Percentiles rank a stretch among this genome's conserved stretches.
Conservation (phyloP, 2,113 vertebrate genomes). For the Siphamia tubifer region DNA sequence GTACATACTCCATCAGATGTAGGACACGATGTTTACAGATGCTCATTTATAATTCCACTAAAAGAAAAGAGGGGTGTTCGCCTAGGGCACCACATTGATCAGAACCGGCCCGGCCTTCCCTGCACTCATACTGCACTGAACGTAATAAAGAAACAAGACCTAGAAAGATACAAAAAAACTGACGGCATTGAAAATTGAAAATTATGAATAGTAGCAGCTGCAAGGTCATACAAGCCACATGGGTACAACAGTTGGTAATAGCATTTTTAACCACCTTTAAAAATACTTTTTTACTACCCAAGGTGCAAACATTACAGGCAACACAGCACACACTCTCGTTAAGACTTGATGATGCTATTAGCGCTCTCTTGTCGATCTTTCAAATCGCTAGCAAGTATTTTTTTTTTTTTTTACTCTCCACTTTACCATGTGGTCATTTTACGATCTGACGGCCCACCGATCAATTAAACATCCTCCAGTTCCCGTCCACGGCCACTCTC, state of each 20-base stretch:
- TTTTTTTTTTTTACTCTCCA: slow-evolving; percentile 12
- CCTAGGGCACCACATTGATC: too few species aligned
- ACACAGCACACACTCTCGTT: slow-evolving; percentile 16
- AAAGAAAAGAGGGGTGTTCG: too few species aligned
- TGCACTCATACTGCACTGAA: too few species aligned
- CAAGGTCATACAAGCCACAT: slow-evolving; percentile 7
- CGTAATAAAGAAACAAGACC: too few species aligned
- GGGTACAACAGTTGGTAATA: slow-evolving; percentile 16
- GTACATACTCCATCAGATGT: too few species aligned
- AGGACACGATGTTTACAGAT: too few species aligned
- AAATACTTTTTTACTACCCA: slow-evolving; percentile 45
- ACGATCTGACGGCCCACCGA: slow-evolving; percentile 52
- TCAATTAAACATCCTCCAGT: slow-evolving; percentile 60
- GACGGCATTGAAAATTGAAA: background rate
- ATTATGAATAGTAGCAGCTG: slow-evolving; percentile 11
- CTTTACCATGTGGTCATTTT: slow-evolving; percentile 50
- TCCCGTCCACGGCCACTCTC: slow-evolving; percentile 40
- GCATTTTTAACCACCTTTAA: slow-evolving; percentile 39
- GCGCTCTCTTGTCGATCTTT: slow-evolving; percentile 31
- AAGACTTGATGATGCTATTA: slow-evolving; percentile 47
- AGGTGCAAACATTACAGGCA: slow-evolving; percentile 28
- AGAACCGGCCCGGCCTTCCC: too few species aligned
- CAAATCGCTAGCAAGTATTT: slow-evolving; percentile 8
- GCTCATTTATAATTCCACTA: too few species aligned
- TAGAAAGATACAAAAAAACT: too few species aligned